phyloP scores from a whole-genome alignment of 2,888 invertebrate genomes.

The Eulithis testata region DNA sequence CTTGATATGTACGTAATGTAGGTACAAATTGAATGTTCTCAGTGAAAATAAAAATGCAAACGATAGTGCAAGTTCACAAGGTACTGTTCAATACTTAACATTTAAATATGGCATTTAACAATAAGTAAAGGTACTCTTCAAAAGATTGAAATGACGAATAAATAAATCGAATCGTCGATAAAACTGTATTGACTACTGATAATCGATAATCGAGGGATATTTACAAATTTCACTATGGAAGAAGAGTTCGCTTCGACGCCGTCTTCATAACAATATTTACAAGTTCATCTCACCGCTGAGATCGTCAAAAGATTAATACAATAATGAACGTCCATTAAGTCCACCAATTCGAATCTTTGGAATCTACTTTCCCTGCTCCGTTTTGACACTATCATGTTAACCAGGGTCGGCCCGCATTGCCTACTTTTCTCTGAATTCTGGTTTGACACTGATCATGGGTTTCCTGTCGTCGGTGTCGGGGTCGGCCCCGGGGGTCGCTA shows the following conservation, averaged over 20 bases:
- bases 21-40: slow-evolving; percentile 54
- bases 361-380: slow-evolving; percentile 75
- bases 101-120: slow-evolving; percentile 83
- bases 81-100: slow-evolving; percentile 74
- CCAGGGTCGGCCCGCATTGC: slow-evolving; percentile 13
- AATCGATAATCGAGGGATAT: slow-evolving; percentile 73
- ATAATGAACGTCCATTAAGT: slow-evolving; percentile 37
- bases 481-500: slow-evolving; percentile 74
- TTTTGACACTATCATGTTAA: slow-evolving; percentile 75
- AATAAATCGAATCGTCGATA: slow-evolving; percentile 78
- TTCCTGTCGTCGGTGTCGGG: slow-evolving; percentile 76
- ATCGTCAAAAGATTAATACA: slow-evolving; percentile 62
- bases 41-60: slow-evolving; percentile 52
- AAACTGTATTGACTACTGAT: slow-evolving; percentile 69
- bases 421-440: slow-evolving; percentile 81
- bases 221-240: slow-evolving; percentile 85
- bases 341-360: slow-evolving; percentile 48
- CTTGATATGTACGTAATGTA: slow-evolving; percentile 69
- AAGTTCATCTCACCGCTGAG: slow-evolving; percentile 70
- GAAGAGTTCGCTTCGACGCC: slow-evolving; percentile 69
- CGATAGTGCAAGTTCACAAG: slow-evolving; percentile 54
- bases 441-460: slow-evolving; percentile 83
- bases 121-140: slow-evolving; percentile 80
- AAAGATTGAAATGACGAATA: slow-evolving; percentile 81
- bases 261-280: slow-evolving; percentile 80